Evolutionary conservation across 2,888 invertebrate species (phyloP), one percentile per base, ranked within the genome.

Genomic region (Osedax frankpressi): DNA sequence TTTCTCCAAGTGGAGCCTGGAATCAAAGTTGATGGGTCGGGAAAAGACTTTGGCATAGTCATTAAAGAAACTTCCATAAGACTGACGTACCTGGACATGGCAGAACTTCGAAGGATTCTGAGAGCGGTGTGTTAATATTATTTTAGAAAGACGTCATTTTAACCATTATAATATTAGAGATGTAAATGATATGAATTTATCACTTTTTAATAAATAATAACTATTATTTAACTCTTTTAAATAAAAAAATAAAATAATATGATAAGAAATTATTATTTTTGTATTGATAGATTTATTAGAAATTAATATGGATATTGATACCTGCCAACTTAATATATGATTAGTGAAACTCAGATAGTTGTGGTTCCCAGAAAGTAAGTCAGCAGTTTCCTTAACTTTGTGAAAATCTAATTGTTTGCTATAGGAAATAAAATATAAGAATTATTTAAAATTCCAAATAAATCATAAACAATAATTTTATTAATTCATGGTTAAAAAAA

Each of bases 311-410:
- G n/a, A n/a, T n/a, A n/a, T n/a, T n/a, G n/a, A 11, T 44, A 44
- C 44, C 26, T 65, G 27, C 75, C 75, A 75, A 1, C 59, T 24
- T n/a, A 30, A 25, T 24, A 27, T 25, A 2, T 3, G 19, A 19
- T 68, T 74, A 11, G 76, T 76, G 72, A 77, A 77, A 25, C 69
- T 74, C 24, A 72, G 25, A 71, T 75, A 77, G 73, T 77, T 74
- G 26, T 77, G 75, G 2, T 30, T 71, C 3, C 77, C 77, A 25
- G 28, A 27, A 59, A 77, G 60, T 6, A 76, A 26, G n/a, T 73
- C 65, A 0, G 76, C 77, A 2, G 74, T 74, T 27, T 65, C 59
- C 14, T 65, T 28, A 28, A 76, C 68, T 19, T 60, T 26, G 25
- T 75, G 74, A 2, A 69, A 27, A 27, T 44, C 44, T 19, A 44